Conservation (phyloP, 2,797 vertebrate species). For the Alcedo quadribrachys region DNA sequence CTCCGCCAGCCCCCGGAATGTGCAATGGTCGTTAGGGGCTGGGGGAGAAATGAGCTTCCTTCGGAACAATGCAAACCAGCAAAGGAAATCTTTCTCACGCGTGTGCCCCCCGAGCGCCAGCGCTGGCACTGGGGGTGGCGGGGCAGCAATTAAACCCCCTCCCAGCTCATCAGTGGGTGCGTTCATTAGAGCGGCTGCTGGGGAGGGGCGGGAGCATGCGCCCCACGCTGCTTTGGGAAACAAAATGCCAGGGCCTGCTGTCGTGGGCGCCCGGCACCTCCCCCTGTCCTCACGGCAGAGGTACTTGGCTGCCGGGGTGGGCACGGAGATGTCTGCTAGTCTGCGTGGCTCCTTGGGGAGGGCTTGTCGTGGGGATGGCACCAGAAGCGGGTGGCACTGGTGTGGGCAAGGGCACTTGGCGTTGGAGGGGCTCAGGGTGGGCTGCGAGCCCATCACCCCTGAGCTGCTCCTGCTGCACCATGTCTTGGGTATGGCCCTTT, state of each 20-base stretch:
- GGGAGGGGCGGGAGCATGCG: background rate
- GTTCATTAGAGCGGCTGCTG: background rate
- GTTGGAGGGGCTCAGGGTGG: rapidly evolving
- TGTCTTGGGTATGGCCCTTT: rapidly evolving
- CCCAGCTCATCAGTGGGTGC: background rate
- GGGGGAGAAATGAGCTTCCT: constrained; percentile 10
- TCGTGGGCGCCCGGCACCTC: too few species aligned
- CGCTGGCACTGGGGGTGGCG: background rate
- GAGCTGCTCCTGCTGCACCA: background rate
- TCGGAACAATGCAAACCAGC: background rate
- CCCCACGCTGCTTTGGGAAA: background rate
- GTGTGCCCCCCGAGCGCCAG: background rate
- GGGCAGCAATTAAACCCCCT: constrained; percentile 25
- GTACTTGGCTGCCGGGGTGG: background rate
- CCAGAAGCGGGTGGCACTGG: background rate
- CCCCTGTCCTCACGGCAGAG: background rate
- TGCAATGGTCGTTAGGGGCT: constrained; percentile 52
- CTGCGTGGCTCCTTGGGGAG: background rate
- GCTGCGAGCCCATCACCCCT: rapidly evolving
- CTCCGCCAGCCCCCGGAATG: constrained; percentile 51
- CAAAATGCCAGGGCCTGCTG: background rate
- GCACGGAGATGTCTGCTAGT: background rate
- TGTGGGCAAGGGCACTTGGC: background rate
- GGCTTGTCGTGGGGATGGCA: rapidly evolving
- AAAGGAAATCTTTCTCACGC: constrained; percentile 11